Evolutionary conservation across 2,888 invertebrate species (phyloP), one percentile per base, ranked within the genome.

Genomic region (Perithous albicinctus): DNA sequence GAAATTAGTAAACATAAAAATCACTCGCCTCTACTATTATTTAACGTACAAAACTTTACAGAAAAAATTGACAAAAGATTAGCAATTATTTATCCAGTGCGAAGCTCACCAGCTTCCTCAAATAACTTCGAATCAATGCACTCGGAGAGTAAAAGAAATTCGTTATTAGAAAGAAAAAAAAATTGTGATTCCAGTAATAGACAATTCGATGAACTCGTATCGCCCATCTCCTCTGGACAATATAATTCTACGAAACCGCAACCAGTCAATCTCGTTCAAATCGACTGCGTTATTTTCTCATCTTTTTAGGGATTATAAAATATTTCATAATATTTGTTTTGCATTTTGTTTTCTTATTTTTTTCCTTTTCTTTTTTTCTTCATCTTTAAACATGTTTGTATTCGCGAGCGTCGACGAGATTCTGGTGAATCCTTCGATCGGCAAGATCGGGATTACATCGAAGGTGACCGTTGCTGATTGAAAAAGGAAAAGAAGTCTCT

Each of bases 231-330:
- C 10, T 41, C n/a, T 43, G n/a, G 41, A 41, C 26, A 29, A 72
- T 32, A 43, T 72, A n/a, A n/a, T 29, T 59, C 20, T 59, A 43
- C 59, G 41, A 41, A 23, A 46, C 12, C 12, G 56, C 29, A 43
- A 10, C 59, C 29, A 43, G 41, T 72, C 32, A 32, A 81, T 69
- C 70, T 64, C 73, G 73, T 56, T 64, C 63, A 64, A n/a, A 73
- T 48, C 56, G 64, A 75, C 51, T 18, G 32, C 43, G 18, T 18
- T n/a, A 61, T 61, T 41, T 41, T 61, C 38, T 61, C 20, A 41
- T 61, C 41, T 59, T 54, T 46, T 69, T 26, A 51, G 66, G 61
- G 48, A 79, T 76, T 76, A 79, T 82, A 78, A 79, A 82, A 82
- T 78, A 82, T 75, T 75, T 76, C 43, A 43, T 70, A 69, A 78